Percentiles rank a stretch among this genome's conserved stretches.
Conservation (phyloP, 2,797 vertebrate genomes). For the Echiichthys vipera region DNA sequence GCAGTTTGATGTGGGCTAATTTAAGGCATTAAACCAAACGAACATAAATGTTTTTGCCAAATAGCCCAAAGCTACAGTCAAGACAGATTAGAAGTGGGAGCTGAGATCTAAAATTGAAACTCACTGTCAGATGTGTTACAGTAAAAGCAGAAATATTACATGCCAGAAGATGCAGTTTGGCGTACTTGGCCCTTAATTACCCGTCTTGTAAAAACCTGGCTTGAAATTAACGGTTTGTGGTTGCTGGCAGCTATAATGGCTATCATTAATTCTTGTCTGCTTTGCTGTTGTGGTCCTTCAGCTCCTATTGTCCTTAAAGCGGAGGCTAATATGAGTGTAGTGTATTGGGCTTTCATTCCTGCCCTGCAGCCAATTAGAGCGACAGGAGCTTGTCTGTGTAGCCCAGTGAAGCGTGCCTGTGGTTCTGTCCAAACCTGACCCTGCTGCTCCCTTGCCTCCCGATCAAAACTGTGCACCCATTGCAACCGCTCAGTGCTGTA, state of each 20-base stretch:
- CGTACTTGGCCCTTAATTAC: conserved; percentile 62
- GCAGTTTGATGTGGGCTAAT: conserved; percentile 65
- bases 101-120: conserved; percentile 64
- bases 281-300: conserved; percentile 74
- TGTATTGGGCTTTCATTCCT: conserved; percentile 51
- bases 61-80: conserved; percentile 74
- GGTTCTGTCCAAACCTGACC: conserved; percentile 72
- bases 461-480: conserved; percentile 45
- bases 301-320: conserved; percentile 72
- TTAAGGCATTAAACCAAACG: conserved; percentile 66
- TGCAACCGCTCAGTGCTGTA: conserved; percentile 33
- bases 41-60: conserved; percentile 79
- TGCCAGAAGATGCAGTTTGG: conserved; percentile 59
- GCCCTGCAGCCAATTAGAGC: conserved; percentile 72
- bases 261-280: conserved; percentile 80
- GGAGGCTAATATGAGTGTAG: conserved; percentile 51
- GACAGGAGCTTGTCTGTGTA: conserved; percentile 64
- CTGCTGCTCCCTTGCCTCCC: conserved; percentile 28
- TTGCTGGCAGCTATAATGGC: conserved; percentile 71
- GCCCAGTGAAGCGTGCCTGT: conserved; percentile 69
- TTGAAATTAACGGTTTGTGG: conserved; percentile 72
- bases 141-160: conserved; percentile 60
- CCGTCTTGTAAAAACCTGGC: conserved; percentile 67
- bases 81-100: conserved; percentile 63
- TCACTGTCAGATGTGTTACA: conserved; percentile 65